phyloP scores from a whole-genome alignment of 2,888 invertebrate species.

The Siphlonurus alternatus region DNA sequence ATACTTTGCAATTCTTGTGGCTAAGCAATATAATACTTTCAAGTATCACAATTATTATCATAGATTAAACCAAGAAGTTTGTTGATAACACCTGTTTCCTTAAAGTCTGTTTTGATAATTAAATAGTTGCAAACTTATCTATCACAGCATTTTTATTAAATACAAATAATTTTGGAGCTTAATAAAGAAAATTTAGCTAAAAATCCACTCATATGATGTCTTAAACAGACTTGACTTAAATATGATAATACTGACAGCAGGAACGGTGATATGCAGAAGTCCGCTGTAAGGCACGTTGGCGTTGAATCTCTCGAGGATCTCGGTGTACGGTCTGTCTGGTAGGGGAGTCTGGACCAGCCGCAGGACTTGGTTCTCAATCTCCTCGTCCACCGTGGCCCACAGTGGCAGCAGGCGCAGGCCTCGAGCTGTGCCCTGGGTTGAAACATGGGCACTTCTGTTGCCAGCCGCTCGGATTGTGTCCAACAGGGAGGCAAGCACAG shows the following conservation, averaged over 20 bases:
- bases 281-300: conserved; percentile 97
- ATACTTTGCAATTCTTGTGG: too few relatives aligned
- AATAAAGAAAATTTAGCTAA: too few relatives aligned
- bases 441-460: conserved; percentile 90
- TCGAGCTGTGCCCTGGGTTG: conserved; percentile 65
- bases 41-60: too few relatives aligned
- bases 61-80: too few relatives aligned
- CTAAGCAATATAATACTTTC: too few relatives aligned
- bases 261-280: conserved; percentile 84
- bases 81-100: too few relatives aligned
- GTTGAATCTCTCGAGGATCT: conserved; percentile 88
- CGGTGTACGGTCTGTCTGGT: conserved; percentile 45
- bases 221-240: too few relatives aligned
- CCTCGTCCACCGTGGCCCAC: conserved; percentile 84
- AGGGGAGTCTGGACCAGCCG: conserved; percentile 55
- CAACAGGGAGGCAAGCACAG: conserved; percentile 81
- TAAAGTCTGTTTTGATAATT: too few relatives aligned
- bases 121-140: too few relatives aligned
- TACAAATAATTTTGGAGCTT: too few relatives aligned
- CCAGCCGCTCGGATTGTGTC: conserved; percentile 96
- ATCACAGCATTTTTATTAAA: too few relatives aligned
- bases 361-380: conserved; percentile 78
- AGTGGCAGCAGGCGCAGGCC: conserved; percentile 81
- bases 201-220: too few relatives aligned
- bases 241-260: conserved; percentile 86